These are phyloP conservation scores for Drosophila nasuta DNA, from an alignment of 1,140 invertebrate species.

Conservation along the genomic window DNA sequence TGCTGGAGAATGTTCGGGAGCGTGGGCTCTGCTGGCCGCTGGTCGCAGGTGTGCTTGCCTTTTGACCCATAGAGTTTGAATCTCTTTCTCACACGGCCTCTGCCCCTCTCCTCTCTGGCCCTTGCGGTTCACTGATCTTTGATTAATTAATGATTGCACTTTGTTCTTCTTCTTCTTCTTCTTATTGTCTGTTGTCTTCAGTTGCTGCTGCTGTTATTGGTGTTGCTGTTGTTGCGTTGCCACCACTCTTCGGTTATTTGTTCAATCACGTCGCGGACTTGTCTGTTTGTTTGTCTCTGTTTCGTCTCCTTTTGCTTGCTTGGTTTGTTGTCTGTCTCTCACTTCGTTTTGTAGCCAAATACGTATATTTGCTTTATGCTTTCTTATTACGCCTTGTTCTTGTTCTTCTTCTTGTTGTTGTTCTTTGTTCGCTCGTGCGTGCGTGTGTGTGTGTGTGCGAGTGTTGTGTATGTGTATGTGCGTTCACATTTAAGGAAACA, in stretches of 20 bases:
- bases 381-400: too few relatives aligned
- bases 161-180: neutral
- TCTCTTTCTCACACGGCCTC: constrained; percentile 29
- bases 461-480: constrained; percentile 13
- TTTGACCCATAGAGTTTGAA: constrained; percentile 90
- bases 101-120: constrained; percentile 3
- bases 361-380: constrained; percentile 5
- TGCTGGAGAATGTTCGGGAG: constrained; percentile 91
- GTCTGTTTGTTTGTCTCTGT: neutral
- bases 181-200: neutral
- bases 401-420: constrained; percentile 23
- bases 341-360: constrained; percentile 6
- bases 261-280: too few relatives aligned
- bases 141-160: constrained; percentile 14
- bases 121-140: neutral
- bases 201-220: neutral
- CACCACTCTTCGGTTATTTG: too few relatives aligned
- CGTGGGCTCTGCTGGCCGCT: constrained; percentile 89
- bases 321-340: too few relatives aligned
- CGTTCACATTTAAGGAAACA: constrained; percentile 55
- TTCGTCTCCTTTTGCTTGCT: too few relatives aligned
- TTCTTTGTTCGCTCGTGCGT: constrained; percentile 50
- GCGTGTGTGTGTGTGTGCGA: constrained; percentile 4
- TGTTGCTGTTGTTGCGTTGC: too few relatives aligned
- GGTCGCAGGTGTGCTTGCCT: constrained; percentile 92